Base-by-base conservation (phyloP, 2,888 invertebrate species). In the Acronicta psi region DNA sequence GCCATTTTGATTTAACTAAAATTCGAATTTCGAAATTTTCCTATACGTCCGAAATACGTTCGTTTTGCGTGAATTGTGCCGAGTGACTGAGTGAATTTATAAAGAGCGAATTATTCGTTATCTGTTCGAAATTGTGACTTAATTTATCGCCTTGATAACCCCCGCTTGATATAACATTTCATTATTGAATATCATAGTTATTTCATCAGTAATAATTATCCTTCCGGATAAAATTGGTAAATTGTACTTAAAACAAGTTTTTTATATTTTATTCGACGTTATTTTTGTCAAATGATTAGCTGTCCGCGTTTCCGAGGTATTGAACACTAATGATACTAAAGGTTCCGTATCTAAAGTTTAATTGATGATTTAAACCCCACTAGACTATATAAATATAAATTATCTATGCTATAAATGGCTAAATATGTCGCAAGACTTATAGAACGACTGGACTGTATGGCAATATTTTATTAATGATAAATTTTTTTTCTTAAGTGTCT, bases 1-100 rank as follows among this genome's bases (percentile, higher is more conserved):
- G 92, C 85, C 93, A 94, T 93, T 58, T 79, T 79, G 62, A 38
- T 73, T 66, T 69, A 18, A 57, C 69, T 74, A 74, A 23, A 75
- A 53, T 42, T 54, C 31, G 50, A 29, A n/a, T 56, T 59, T 56
- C 8, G 6, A 52, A 49, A 41, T 68, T 52, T 18, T n/a, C 58
- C 42, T n/a, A 0, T 25, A 36, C 45, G 44, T 58, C 52, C 17
- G 8, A 45, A 11, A 73, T 55, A 71, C 72, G 75, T 71, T 66
- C 66, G 68, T 64, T 47, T 50, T 68, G 79, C 76, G 69, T 75
- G 73, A 77, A 76, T 69, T 70, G 73, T 79, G 61, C 20, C 20
- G 60, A 40, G 50, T 11, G 31, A 75, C 72, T 81, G 58, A 69
- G 38, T 54, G 57, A 58, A 58, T 71, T 60, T 69, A 43, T 8